Base-by-base conservation (phyloP, 2,797 vertebrate genomes). In the Thunnus albacares region DNA sequence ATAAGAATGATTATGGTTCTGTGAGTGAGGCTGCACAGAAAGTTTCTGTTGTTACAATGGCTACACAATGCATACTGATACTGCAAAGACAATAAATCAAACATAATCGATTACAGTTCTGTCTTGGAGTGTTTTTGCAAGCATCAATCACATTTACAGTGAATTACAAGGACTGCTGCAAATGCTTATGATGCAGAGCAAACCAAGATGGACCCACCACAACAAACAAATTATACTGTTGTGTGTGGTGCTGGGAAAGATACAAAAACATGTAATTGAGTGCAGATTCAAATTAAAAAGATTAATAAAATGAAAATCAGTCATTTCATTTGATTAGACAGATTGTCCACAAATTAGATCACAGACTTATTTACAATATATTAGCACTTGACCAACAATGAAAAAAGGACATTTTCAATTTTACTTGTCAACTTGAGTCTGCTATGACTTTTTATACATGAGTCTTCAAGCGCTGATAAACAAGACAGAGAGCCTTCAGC, bases 91-190 rank as follows among this genome's bases (percentile, higher is more conserved):
- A 88, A 93, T 94, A 92, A 93, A 94, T 94, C 89, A 93, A 93
- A 92, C 64, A 80, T 87, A 95, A 94, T 89, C 94, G 92, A 95
- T 93, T 90, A 90, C 90, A 87, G 55, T 75, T 65, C 83, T 90
- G 93, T 93, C 92, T 81, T 57, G 49, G 81, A 82, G 77, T 88
- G 90, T 92, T 94, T 91, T 87, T 81, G 64, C 69, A 38, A 55
- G 53, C 92, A 93, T 94, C 91, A 93, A 93, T 95, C 91, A 93
- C 72, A 84, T 91, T 95, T 91, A 93, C 84, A 83, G 89, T 93
- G 88, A 92, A 92, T 95, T 87, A 92, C 77, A 85, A 89, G 76
- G 84, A 87, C 89, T 75, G 82, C 80, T 84, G 85, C 69, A 55
- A 90, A 88, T 87, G 92, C 87, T 86, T 87, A 84, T 87, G 82